Evolutionary conservation across 2,113 vertebrate species (phyloP).

Genomic region (Eonycteris spelaea): DNA sequence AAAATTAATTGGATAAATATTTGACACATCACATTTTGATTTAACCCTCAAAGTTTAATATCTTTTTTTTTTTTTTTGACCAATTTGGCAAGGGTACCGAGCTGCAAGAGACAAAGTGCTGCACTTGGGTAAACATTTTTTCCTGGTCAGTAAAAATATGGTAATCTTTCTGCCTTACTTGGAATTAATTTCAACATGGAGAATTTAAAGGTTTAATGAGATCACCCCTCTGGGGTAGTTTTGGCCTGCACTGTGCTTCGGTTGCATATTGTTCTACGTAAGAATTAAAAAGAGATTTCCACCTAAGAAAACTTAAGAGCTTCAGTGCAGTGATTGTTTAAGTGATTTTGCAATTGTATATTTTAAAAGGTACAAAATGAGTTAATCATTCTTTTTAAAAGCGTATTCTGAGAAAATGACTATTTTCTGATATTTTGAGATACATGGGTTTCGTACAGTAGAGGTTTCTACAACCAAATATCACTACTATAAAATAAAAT

Average conservation of each 20-base stretch:
- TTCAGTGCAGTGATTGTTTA: background rate
- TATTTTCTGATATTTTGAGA: background rate
- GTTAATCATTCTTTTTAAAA: background rate
- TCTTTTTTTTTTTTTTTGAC: constrained; percentile 46
- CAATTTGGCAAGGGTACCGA: background rate
- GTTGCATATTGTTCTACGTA: constrained; percentile 14
- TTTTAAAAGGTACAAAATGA: constrained; percentile 19
- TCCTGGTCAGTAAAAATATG: background rate
- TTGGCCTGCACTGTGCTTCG: background rate
- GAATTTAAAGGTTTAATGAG: background rate
- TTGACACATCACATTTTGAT: constrained; percentile 4
- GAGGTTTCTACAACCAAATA: background rate
- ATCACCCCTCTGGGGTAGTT: background rate
- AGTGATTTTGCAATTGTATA: constrained; percentile 33
- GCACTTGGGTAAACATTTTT: background rate
- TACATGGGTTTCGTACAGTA: background rate
- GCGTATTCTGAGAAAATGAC: background rate
- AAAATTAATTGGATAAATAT: constrained; percentile 38
- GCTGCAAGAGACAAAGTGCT: background rate
- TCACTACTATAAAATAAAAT: background rate
- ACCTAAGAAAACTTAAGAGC: background rate
- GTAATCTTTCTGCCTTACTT: background rate
- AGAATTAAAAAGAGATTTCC: constrained; percentile 24
- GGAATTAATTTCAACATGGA: constrained; percentile 9
- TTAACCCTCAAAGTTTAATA: constrained; percentile 23